Base-by-base conservation (phyloP, 92 coral and sea anemone genomes). In the Palythoa caribaeorum region DNA sequence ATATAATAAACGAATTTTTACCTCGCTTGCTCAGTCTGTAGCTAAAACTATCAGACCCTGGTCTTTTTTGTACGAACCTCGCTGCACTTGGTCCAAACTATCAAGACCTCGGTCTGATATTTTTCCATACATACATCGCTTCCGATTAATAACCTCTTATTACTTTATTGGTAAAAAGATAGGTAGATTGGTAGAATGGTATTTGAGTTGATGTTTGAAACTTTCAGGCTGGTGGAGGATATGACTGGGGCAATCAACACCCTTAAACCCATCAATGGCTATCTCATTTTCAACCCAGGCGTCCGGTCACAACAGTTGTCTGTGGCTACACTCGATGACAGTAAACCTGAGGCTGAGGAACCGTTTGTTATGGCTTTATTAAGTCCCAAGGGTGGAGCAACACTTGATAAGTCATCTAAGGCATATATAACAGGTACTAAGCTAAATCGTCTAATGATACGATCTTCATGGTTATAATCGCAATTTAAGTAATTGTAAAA, bases 361-460 rank as follows among this genome's bases (percentile, higher is more conserved):
- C 84, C 70, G 12, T 97, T 91, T 83, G 85, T 89, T 20, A 92
- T 97, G 21, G 90, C 81, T 35, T 80, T 97, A 87, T 83, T 91
- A 63, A 94, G 96, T 78, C 93, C 97, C 1, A 87, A 92, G 66
- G 99, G 99, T 5, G 99, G 99, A 6, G 98, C 98, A 35, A 88
- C 89, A 38, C 77, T 97, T 12, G 95, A 92, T 76, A 51, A 63
- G 16, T 17, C 71, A 88, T 52, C 94, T 7, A 84, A 76, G 59
- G 90, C 98, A 13, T 72, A 60, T 2, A 52, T 94, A 19, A 88
- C 88, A 76, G 95, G 98, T 94, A 91, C 21, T 36, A n/a, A n/a
- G n/a, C n/a, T n/a, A n/a, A n/a, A n/a, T n/a, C n/a, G n/a, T n/a
- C n/a, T n/a, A n/a, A n/a, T n/a, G n/a, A n/a, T n/a, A n/a, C n/a